These are phyloP conservation scores for Cercopithecus mona DNA, from an alignment of 2,113 vertebrate species.

Conservation along the genomic window DNA sequence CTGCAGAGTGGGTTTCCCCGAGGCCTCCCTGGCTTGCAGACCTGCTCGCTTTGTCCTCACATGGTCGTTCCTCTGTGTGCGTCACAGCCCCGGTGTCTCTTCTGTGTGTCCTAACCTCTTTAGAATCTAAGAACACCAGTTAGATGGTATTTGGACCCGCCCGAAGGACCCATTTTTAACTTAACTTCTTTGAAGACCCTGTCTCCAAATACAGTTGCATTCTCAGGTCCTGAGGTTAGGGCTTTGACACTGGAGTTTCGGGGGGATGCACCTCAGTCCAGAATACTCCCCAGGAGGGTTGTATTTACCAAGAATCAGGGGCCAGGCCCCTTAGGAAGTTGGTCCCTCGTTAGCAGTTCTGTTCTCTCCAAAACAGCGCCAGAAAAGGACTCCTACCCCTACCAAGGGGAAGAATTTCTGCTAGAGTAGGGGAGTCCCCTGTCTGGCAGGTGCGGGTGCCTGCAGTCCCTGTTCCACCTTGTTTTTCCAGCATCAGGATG, in stretches of 20 bases:
- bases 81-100: not conserved
- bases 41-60: not conserved
- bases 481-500: rapidly evolving
- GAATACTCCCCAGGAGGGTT: not conserved
- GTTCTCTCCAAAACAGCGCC: not conserved
- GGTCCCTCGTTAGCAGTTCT: not conserved
- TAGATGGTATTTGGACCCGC: not conserved
- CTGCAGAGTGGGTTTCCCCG: not conserved
- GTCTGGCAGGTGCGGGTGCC: not conserved
- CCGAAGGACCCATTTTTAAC: not conserved
- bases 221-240: not conserved
- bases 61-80: not conserved
- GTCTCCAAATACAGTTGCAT: not conserved
- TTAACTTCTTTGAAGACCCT: not conserved
- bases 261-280: not conserved
- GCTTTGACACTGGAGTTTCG: not conserved
- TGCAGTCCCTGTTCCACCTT: rapidly evolving
- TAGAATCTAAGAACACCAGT: not conserved
- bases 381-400: not conserved
- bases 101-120: not conserved
- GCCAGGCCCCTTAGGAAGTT: not conserved
- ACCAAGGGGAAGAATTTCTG: not conserved
- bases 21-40: not conserved
- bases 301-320: not conserved
- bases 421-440: not conserved